Percentiles rank a stretch among this genome's conserved stretches.
Evolutionary conservation across 1,140 invertebrate species (phyloP).

Genomic region (Lerema accius): DNA sequence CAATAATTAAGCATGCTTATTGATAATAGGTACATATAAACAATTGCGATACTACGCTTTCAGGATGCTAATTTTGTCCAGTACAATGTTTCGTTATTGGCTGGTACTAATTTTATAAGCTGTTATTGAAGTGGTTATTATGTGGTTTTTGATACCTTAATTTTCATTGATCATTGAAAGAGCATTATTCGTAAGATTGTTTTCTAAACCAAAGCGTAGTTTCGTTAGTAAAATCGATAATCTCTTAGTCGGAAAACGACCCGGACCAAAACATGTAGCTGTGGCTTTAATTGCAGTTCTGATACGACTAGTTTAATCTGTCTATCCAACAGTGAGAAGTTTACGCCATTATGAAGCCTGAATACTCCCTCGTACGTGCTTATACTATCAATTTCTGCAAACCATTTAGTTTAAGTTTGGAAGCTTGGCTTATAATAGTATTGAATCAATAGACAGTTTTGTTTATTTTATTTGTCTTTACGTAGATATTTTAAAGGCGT

Average conservation of each 20-base stretch:
- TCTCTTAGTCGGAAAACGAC: neutral
- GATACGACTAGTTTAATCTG: slow-evolving; percentile 31
- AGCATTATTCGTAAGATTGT: too few species aligned
- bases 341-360: slow-evolving; percentile 26
- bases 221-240: neutral
- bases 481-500: too few species aligned
- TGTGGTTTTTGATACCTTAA: too few species aligned
- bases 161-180: too few species aligned
- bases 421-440: neutral
- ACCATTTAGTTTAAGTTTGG: slow-evolving; percentile 10
- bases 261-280: slow-evolving; percentile 6
- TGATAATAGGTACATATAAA: too few species aligned
- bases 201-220: neutral
- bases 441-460: neutral
- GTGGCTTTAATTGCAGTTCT: slow-evolving; percentile 30
- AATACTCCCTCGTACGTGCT: slow-evolving; percentile 25
- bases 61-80: too few species aligned
- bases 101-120: too few species aligned
- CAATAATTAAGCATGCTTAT: too few species aligned
- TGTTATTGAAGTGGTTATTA: too few species aligned
- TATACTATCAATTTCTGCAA: slow-evolving; percentile 28
- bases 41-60: too few species aligned
- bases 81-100: too few species aligned
- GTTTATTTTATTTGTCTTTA: neutral
- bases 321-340: slow-evolving; percentile 30